These are phyloP conservation scores for Ectropis grisescens DNA, from an alignment of 1,140 invertebrate species.

Conservation along the genomic window DNA sequence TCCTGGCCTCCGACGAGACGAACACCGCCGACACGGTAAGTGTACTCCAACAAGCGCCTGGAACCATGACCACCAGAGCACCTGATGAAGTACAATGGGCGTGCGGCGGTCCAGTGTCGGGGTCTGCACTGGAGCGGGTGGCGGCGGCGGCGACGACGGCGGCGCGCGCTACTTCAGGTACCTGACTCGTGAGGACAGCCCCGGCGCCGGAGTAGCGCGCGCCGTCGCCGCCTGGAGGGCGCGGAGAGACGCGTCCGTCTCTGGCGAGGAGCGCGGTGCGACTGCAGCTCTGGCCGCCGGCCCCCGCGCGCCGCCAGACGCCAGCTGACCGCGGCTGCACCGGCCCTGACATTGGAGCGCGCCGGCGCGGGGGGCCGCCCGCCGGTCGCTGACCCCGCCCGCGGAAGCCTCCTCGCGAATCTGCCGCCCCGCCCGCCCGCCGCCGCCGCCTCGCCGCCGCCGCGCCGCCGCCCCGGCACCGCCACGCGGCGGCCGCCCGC, in stretches of 20 bases:
- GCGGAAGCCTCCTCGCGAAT: constrained; percentile 62
- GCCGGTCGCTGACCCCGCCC: constrained; percentile 59
- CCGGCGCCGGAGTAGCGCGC: constrained; percentile 61
- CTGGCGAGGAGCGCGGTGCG: constrained; percentile 32
- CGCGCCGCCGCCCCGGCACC: constrained; percentile 10
- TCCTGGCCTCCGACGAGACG: constrained; percentile 10
- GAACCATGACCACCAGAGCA: constrained; percentile 91
- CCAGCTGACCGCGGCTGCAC: constrained; percentile 65
- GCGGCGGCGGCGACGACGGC: constrained; percentile 53
- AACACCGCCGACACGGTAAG: constrained; percentile 76
- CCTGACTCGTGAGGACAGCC: constrained; percentile 84
- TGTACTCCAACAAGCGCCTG: constrained; percentile 98
- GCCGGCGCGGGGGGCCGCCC: constrained; percentile 34
- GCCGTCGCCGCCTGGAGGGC: constrained; percentile 28
- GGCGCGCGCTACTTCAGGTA: constrained; percentile 98
- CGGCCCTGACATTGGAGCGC: constrained; percentile 66
- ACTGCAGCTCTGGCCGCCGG: constrained; percentile 45
- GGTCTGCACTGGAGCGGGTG: background rate
- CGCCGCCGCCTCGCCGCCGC: constrained; percentile 5
- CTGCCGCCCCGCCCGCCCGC: constrained; percentile 21
- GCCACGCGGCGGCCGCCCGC: constrained; percentile 12
- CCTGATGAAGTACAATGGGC: constrained; percentile 99
- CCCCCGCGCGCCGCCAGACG: constrained; percentile 61
- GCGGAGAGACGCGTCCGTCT: constrained; percentile 27
- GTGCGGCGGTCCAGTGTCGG: constrained; percentile 74